These are phyloP conservation scores for Brassicogethes aeneus DNA, from an alignment of 2,888 invertebrate genomes.

Conservation along the genomic window DNA sequence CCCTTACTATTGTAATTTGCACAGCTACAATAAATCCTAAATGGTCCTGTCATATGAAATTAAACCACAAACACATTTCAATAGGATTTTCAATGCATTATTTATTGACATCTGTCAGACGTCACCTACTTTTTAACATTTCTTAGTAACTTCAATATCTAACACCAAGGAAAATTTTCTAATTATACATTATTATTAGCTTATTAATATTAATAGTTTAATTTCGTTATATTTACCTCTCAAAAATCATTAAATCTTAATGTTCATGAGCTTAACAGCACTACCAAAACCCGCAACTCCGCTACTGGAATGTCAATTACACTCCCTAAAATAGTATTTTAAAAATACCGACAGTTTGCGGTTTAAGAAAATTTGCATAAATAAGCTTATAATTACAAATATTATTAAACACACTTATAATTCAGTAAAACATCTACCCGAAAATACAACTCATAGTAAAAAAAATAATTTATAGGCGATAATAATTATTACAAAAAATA, in stretches of 20 bases:
- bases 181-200: too few relatives aligned
- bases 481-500: slow-evolving; percentile 1
- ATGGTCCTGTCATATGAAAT: too few relatives aligned
- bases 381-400: background rate
- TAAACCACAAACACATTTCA: too few relatives aligned
- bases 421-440: too few relatives aligned
- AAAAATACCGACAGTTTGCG: slow-evolving; percentile 4
- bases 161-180: too few relatives aligned
- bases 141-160: too few relatives aligned
- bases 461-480: background rate
- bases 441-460: background rate
- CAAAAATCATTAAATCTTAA: too few relatives aligned
- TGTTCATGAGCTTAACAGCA: background rate
- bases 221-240: background rate
- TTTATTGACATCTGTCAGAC: background rate
- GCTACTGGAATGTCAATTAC: slow-evolving; percentile 5
- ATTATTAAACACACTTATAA: background rate
- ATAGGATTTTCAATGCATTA: too few relatives aligned
- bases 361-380: background rate
- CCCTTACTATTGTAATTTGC: too few relatives aligned
- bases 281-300: slow-evolving; percentile 8
- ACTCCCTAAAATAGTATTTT: slow-evolving; percentile 8
- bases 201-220: too few relatives aligned
- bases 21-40: too few relatives aligned
- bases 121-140: background rate